Evolutionary conservation across 2,797 vertebrate species (phyloP), one percentile per base, ranked within the genome.

Genomic region (Onychomys torridus): DNA sequence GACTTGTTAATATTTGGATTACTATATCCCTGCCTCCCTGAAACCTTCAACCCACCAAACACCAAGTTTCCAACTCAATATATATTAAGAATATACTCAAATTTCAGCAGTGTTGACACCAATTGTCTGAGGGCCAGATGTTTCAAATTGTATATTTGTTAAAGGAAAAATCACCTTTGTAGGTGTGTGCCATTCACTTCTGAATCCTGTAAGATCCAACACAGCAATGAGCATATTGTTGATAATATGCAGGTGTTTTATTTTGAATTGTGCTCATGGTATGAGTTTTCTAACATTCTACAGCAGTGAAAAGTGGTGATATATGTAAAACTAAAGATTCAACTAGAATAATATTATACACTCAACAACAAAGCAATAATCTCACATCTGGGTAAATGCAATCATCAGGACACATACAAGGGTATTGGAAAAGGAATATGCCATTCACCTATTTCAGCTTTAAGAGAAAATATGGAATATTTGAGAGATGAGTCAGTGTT

Each of bases 381-480:
- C 23, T 10, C 11, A 78, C 81, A 78, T 43, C 29, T 43, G 9
- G 19, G 34, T 10, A 27, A 49, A 12, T 89, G 0, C 55, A 93
- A 92, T 23, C 23, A 29, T 32, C 0, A 96, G 65, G 27, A 86
- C 32, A 2, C 13, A 59, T 46, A 61, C 67, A 1, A 52, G 0
- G 13, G n/a, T 93, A 5, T 40, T 75, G 29, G 69, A 25, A 59
- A 5, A 94, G 92, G 12, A 77, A 46, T 78, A 61, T 89, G 40
- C 73, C 23, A 81, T 34, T 79, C 2, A 83, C 61, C 78, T 27
- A 86, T 91, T 65, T 97, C 13, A 61, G 6, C 43, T 93, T 94
- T 91, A 89, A 89, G 43, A 67, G 49, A 6, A 89, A 94, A 79
- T 65, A 21, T 21, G 23, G 55, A 1, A 27, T 2, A 34, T 37